Percentiles rank a stretch among this genome's conserved stretches.
These are phyloP conservation scores for Nerophis lumbriciformis DNA, from an alignment of 2,113 vertebrate species.

Conservation along the genomic window DNA sequence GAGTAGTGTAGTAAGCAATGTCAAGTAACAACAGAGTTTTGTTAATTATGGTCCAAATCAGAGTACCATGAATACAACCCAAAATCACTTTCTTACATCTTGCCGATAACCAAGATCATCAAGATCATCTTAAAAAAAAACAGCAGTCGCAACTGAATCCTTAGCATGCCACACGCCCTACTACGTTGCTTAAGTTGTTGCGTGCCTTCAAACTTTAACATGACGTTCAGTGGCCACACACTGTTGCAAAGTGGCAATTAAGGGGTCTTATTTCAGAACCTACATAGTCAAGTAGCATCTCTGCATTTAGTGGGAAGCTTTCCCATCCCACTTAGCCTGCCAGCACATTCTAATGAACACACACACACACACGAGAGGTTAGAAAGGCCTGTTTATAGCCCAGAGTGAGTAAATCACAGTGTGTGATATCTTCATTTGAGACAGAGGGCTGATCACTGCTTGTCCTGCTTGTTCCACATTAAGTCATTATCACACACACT, in stretches of 20 bases:
- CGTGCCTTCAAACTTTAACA: slow-evolving; percentile 10
- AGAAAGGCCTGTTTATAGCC: slow-evolving; percentile 56
- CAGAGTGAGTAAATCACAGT: slow-evolving; percentile 70
- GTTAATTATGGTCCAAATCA: no score
- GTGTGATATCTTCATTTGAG: slow-evolving; percentile 85
- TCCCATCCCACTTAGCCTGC: slow-evolving; percentile 24
- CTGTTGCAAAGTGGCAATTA: slow-evolving; percentile 20
- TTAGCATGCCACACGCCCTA: no score
- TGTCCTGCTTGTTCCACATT: slow-evolving; percentile 89
- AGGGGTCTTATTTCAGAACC: slow-evolving; percentile 19
- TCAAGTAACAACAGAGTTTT: no score
- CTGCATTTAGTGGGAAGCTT: slow-evolving; percentile 26
- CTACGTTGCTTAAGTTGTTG: slow-evolving; percentile 5
- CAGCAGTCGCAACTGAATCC: no score
- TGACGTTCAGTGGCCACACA: slow-evolving; percentile 16
- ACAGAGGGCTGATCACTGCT: slow-evolving; percentile 77
- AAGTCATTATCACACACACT: slow-evolving; percentile 93
- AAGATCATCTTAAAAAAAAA: no score
- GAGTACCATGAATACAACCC: no score
- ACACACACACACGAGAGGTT: slow-evolving; percentile 18
- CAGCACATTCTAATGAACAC: slow-evolving; percentile 15
- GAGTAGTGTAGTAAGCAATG: no score
- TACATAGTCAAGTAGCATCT: slow-evolving; percentile 16
- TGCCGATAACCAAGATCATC: no score
- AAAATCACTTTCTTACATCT: no score